Conservation (phyloP, 2,113 vertebrate species). For the Helogale parvula region DNA sequence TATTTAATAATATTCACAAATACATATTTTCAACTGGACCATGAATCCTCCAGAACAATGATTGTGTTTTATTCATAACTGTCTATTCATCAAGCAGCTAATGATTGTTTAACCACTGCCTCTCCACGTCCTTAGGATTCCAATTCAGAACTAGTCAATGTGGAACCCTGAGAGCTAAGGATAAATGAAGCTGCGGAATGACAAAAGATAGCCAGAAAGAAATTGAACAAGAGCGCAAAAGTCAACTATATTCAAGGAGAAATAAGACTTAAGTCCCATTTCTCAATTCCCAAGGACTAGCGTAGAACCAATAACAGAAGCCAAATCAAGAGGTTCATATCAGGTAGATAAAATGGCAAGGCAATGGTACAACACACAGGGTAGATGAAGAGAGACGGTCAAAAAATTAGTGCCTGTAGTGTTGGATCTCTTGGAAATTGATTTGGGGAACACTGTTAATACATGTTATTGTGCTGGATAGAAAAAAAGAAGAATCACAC, state of each 20-base stretch:
- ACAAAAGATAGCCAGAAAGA: not conserved
- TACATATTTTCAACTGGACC: not conserved
- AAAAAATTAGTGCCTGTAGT: not conserved
- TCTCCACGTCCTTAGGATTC: not conserved
- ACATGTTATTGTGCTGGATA: not conserved
- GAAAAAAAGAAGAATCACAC: not conserved
- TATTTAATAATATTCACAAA: not conserved
- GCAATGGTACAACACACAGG: not conserved
- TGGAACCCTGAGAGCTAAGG: not conserved
- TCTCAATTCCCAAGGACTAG: not conserved
- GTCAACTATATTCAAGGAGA: not conserved
- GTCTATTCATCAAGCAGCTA: not conserved
- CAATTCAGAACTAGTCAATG: not conserved
- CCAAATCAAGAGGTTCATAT: not conserved
- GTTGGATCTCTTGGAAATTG: no score
- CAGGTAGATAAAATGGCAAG: not conserved
- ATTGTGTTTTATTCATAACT: not conserved
- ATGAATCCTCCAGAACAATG: not conserved
- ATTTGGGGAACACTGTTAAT: not conserved
- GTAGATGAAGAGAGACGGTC: not conserved
- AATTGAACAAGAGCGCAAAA: not conserved
- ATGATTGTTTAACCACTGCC: not conserved
- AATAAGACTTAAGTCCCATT: not conserved
- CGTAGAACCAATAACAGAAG: not conserved
- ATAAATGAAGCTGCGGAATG: not conserved